Evolutionary conservation across 2,888 invertebrate genomes (phyloP), one percentile per base, ranked within the genome.

Genomic region (Fabriciana adippe): DNA sequence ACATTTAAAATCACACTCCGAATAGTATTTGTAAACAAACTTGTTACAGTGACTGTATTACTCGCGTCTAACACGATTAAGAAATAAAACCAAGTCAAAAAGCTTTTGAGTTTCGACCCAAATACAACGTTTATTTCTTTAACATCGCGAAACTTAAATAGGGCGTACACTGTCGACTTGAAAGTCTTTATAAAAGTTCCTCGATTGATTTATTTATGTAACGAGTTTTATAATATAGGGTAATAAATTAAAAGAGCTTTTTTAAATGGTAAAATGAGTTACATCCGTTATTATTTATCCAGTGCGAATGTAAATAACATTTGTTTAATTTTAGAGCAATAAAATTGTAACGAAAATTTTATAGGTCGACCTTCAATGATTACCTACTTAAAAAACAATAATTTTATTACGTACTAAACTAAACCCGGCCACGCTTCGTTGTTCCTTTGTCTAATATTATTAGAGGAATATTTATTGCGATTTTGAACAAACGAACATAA

Each of bases 21-120:
- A n/a, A 3, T 5, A 47, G 21, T 47, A 57, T 57, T 26, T 57
- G 45, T 57, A 26, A 47, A 57, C 47, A 48, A 18, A 48, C 48
- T 59, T n/a, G 26, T 48, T 48, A 48, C n/a, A 59, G 26, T 48
- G 57, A 57, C 57, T 26, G 15, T 11, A 45, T 15, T 6, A 18
- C 6, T 6, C 13, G n/a, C 13, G 48, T 13, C 59, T 59, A 26
- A 59, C 59, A 59, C 59, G 26, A 59, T 59, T 48, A 48, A 59
- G 26, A 59, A 48, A 59, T 59, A 6, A 48, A 59, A 48, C 59
- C 48, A 13, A 59, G 59, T 31, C 48, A 16, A 48, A 13, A 26
- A 21, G 26, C 47, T 11, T 16, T n/a, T n/a, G n/a, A n/a, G n/a
- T n/a, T n/a, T 16, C 48, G 59, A 59, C 47, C 59, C 5, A 48